Percentiles rank a stretch among this genome's conserved stretches.
These are phyloP conservation scores for Drosophila atripex DNA, from an alignment of 2,888 invertebrate genomes.

Conservation along the genomic window DNA sequence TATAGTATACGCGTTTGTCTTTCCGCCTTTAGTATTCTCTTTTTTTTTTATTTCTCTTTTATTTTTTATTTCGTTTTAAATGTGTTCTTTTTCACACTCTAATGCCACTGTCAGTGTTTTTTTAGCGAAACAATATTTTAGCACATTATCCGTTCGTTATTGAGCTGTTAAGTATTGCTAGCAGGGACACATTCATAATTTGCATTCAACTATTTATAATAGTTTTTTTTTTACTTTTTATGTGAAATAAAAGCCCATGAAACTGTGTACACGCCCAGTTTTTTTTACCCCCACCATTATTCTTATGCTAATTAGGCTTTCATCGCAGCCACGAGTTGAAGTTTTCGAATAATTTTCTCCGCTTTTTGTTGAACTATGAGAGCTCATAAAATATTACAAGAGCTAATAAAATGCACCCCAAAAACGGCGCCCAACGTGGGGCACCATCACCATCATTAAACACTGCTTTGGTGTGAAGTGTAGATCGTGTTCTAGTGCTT, in stretches of 20 bases:
- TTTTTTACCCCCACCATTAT: slow-evolving; percentile 1
- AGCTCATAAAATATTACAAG: slow-evolving; percentile 24
- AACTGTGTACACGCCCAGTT: background rate
- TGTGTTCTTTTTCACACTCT: slow-evolving; percentile 7
- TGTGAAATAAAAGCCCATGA: background rate
- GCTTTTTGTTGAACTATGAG: slow-evolving; percentile 10
- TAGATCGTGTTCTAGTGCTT: background rate
- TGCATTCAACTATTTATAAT: slow-evolving; percentile 1
- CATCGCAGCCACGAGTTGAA: background rate
- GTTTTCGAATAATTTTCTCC: slow-evolving; percentile 5
- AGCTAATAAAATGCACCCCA: slow-evolving; percentile 36
- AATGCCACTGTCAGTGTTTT: background rate
- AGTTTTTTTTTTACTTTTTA: background rate
- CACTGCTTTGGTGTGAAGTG: no score
- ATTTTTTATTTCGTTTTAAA: slow-evolving; percentile 1
- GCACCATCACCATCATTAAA: background rate
- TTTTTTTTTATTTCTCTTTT: background rate
- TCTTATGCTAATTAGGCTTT: slow-evolving; percentile 16
- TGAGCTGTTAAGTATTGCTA: background rate
- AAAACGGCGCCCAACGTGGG: background rate
- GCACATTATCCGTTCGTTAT: background rate
- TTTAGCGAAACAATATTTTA: background rate
- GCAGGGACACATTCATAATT: background rate
- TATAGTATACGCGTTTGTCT: background rate
- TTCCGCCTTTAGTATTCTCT: background rate